Evolutionary conservation across 2,113 vertebrate species (phyloP).

Genomic region (Poeciliopsis prolifica): DNA sequence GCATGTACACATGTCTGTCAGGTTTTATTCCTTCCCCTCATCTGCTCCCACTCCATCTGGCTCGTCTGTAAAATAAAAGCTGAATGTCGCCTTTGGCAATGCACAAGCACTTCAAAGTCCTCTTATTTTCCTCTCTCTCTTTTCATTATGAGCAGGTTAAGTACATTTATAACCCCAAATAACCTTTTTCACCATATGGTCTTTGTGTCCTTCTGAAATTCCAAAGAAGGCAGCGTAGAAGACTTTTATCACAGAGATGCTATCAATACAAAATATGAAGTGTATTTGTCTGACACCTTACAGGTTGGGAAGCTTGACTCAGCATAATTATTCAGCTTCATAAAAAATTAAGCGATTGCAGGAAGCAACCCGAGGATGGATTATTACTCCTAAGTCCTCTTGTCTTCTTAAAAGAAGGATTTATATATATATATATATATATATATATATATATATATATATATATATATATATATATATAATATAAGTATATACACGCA

Average conservation of each 20-base stretch:
- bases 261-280: constrained; percentile 12
- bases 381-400: neutral
- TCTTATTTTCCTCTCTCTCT: constrained; percentile 37
- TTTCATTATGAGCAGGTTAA: constrained; percentile 51
- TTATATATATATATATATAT: no score
- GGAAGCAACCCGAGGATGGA: neutral
- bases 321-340: neutral
- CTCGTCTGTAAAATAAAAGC: constrained; percentile 54
- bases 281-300: constrained; percentile 3
- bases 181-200: constrained; percentile 42
- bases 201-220: constrained; percentile 42
- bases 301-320: neutral
- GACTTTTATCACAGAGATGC: constrained; percentile 33
- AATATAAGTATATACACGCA: no score
- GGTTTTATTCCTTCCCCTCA: constrained; percentile 33
- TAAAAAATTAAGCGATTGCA: neutral
- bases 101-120: constrained; percentile 53
- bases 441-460: no score
- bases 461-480: no score
- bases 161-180: constrained; percentile 48
- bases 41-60: constrained; percentile 17
- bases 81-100: constrained; percentile 58
- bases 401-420: no score
- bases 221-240: constrained; percentile 22
- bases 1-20: constrained; percentile 24